Base-by-base conservation (phyloP, 2,113 vertebrate genomes). In the Anser cygnoides region DNA sequence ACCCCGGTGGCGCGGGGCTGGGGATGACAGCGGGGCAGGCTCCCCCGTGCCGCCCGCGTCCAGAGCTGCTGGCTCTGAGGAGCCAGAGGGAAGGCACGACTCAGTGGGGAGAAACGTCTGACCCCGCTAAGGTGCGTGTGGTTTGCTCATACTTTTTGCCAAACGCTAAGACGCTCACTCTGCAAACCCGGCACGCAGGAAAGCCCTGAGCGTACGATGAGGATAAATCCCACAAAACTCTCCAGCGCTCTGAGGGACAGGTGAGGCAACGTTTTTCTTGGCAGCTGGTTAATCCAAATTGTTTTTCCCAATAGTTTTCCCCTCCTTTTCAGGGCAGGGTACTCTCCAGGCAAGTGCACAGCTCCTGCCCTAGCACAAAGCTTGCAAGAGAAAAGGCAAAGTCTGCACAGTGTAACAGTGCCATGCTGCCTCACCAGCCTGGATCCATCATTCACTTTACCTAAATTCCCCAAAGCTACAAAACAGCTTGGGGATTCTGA, bases 151-250 rank as follows among this genome's bases (percentile, higher is more conserved):
- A 5, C 13, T 46, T 67, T 35, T 6, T 43, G 55, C 70, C 0
- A 26, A 26, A 29, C 2, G 28, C 18, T 0, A 6, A 31, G 72
- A 5, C 3, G 2, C 19, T 58, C 0, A 5, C 19, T 21, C 62
- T 1, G 33, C 3, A 8, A 57, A 58, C 11, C 20, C 4, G 1
- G 10, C 0, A 18, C 41, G 43, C 2, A 1, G 78, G 28, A 84
- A n/a, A 65, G 81, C 80, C 6, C 35, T 0, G 31, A 1, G 5
- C 55, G 67, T 3, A 10, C 1, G 2, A 59, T 4, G 9, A 3
- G 84, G 76, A 14, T 22, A 29, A 84, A 78, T 21, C 52, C 65
- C 66, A 17, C 39, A 6, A 57, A n/a, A n/a, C 7, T n/a, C 52
- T 52, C 13, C 0, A 0, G 15, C 0, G 55, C 29, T 23, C 4